phyloP scores from a whole-genome alignment of 64 coral and sea anemone species.

The Dendrophyllia cribrosa region DNA sequence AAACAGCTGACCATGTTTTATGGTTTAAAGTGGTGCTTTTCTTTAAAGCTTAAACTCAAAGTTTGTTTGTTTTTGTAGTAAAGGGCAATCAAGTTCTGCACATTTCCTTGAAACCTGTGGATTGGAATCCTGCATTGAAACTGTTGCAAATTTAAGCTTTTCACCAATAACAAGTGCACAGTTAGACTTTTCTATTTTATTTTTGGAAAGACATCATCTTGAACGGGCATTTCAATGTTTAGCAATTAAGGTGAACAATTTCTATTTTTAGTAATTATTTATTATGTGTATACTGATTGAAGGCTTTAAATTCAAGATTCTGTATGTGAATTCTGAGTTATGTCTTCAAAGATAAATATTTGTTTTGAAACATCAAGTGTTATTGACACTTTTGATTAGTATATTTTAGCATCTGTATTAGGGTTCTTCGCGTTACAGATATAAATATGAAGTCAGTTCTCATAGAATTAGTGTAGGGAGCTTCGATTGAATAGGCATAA shows the following conservation, averaged over 20 bases:
- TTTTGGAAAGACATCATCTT: not conserved
- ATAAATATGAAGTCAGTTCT: not conserved
- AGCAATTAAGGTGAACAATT: not conserved
- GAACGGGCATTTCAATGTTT: not conserved
- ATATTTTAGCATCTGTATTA: slow-evolving; percentile 1
- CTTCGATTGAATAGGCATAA: not conserved
- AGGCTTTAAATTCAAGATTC: not conserved
- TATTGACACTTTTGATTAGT: not conserved
- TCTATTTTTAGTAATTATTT: slow-evolving; percentile 49
- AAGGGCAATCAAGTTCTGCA: no score
- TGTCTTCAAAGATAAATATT: no score
- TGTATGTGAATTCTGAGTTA: not conserved
- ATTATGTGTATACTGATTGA: slow-evolving; percentile 5
- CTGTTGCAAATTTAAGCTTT: no score
- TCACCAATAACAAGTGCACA: no score
- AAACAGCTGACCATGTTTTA: no score
- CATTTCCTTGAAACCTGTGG: no score
- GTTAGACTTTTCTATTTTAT: not conserved
- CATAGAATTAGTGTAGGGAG: slow-evolving; percentile 11
- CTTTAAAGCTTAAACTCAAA: no score
- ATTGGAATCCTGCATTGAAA: no score
- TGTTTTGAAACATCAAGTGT: not conserved
- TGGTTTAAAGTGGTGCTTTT: no score
- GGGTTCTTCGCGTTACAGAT: slow-evolving; percentile 2
- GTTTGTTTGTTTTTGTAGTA: no score